Evolutionary conservation across 2,797 vertebrate species (phyloP).

Genomic region (Clangula hyemalis): DNA sequence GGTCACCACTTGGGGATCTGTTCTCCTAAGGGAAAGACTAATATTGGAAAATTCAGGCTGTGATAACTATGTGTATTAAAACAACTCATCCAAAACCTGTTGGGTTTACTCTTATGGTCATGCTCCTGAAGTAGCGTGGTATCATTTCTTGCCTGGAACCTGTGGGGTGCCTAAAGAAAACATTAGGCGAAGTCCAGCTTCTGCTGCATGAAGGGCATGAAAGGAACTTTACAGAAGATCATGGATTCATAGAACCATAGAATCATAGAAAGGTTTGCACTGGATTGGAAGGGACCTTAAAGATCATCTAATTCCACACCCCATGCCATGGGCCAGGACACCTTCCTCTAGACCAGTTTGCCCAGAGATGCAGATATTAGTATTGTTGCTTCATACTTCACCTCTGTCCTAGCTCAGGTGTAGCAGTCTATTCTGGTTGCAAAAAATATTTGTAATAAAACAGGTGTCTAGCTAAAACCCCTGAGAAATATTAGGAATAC

Average conservation of each 20-base stretch:
- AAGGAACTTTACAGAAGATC: not conserved
- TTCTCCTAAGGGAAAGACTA: not conserved
- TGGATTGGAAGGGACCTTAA: too few relatives aligned
- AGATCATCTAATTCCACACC: too few relatives aligned
- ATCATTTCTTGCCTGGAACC: not conserved
- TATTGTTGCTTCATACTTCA: not conserved
- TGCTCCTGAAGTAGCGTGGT: not conserved
- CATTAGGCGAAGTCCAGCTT: not conserved
- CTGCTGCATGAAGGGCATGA: not conserved
- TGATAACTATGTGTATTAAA: not conserved
- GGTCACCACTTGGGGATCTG: not conserved
- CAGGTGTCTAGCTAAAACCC: not conserved
- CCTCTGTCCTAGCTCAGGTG: not conserved
- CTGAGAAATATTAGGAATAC: not conserved
- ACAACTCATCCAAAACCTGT: not conserved
- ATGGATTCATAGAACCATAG: too few relatives aligned
- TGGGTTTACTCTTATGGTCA: rapidly evolving
- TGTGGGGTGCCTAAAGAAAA: not conserved
- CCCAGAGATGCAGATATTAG: too few relatives aligned
- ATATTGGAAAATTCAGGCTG: not conserved
- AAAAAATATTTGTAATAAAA: not conserved
- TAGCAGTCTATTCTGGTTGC: not conserved
- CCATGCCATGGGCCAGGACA: too few relatives aligned
- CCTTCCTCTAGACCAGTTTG: too few relatives aligned
- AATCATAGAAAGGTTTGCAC: too few relatives aligned